These are phyloP conservation scores for Bacillus rossius DNA, from an alignment of 1,140 invertebrate genomes.

Conservation along the genomic window DNA sequence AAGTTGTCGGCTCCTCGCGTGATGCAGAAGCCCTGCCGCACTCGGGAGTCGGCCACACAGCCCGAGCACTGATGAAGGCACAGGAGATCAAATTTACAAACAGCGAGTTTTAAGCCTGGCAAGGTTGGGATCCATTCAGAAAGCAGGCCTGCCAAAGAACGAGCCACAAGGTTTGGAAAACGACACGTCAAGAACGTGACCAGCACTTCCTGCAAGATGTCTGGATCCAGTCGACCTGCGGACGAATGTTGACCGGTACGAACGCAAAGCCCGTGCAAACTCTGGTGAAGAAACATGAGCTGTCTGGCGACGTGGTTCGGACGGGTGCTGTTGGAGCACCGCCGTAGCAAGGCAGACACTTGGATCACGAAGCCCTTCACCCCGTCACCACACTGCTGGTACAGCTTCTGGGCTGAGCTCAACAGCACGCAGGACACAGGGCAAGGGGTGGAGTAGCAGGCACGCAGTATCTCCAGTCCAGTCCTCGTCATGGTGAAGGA, in stretches of 20 bases:
- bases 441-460: neutral
- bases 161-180: neutral
- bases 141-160: neutral
- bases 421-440: neutral
- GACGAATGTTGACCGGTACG: neutral
- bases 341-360: neutral
- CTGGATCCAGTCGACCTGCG: neutral
- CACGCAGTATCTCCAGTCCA: conserved; percentile 1
- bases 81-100: neutral
- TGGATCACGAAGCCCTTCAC: conserved; percentile 10
- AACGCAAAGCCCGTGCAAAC: neutral
- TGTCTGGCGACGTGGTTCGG: neutral
- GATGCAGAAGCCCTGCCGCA: neutral
- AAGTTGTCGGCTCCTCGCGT: neutral
- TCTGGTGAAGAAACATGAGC: neutral
- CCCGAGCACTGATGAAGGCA: conserved; percentile 1
- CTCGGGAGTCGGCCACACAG: neutral
- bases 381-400: conserved; percentile 7
- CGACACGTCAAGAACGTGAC: neutral
- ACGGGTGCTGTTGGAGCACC: neutral
- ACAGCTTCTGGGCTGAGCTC: neutral
- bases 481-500: neutral
- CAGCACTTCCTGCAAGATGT: neutral
- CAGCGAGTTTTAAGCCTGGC: neutral
- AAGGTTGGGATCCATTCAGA: conserved; percentile 1